Evolutionary conservation across 2,888 invertebrate species (phyloP).

Genomic region (Notodonta ziczac): DNA sequence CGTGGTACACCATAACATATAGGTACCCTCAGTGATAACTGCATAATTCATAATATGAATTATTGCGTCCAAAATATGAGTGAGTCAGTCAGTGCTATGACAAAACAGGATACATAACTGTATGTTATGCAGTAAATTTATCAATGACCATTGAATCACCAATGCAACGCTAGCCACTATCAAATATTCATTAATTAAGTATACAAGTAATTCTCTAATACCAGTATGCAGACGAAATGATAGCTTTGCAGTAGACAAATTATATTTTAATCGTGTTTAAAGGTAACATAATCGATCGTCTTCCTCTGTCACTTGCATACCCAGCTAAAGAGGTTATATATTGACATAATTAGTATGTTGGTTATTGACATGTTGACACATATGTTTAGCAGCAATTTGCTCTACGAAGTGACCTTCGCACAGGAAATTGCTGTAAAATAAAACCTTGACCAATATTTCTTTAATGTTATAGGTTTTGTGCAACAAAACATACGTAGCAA

Average conservation of each 20-base stretch:
- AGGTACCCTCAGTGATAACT: not conserved
- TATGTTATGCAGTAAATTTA: constrained; percentile 21
- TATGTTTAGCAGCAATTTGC: no score
- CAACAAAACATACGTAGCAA: constrained; percentile 22
- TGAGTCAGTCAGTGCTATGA: constrained; percentile 28
- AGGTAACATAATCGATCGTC: no score
- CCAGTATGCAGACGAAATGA: no score
- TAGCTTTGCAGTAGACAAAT: no score
- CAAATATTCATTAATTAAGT: constrained; percentile 21
- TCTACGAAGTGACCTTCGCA: constrained; percentile 7
- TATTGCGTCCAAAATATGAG: constrained; percentile 13
- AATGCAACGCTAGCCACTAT: constrained; percentile 3
- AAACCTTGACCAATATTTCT: constrained; percentile 51
- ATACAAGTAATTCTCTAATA: no score
- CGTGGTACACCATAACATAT: no score
- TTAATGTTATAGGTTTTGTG: constrained; percentile 38
- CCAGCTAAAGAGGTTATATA: no score
- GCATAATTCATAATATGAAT: constrained; percentile 7
- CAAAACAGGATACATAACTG: constrained; percentile 23
- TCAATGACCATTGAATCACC: constrained; percentile 25
- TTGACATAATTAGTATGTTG: not conserved
- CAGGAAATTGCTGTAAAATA: constrained; percentile 17
- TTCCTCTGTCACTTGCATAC: no score
- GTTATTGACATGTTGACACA: no score
- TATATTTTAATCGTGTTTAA: no score